Evolutionary conservation across 2,888 invertebrate species (phyloP), one percentile per base, ranked within the genome.

Genomic region (Ariolimax columbianus): DNA sequence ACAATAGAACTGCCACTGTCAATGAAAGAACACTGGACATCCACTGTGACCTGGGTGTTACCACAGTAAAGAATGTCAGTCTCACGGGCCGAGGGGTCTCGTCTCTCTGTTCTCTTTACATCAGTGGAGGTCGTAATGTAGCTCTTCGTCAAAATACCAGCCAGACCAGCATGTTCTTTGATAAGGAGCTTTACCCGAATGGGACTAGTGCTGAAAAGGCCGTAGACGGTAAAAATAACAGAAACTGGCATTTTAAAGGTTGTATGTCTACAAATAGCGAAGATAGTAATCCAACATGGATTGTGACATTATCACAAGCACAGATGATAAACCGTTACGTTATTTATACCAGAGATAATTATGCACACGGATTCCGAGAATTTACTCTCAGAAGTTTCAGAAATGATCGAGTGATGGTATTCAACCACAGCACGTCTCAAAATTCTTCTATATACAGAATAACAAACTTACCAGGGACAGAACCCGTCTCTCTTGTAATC

Each of bases 41-140:
- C 51, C 51, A 75, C 75, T 75, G 75, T 75, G 75, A 75, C 19
- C 2, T 75, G 33, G 19, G 33, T 75, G 51, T 33, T 26, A 30
- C n/a, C n/a, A 23, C 33, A 51, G 75, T 75, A 19, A 2, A 23
- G 19, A 23, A 51, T 51, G 51, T 75, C 4, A 51, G 33, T 51
- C 33, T 75, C 2, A 75, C 19, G 33, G 75, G 51, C 1, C 33
- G 47, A n/a, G 51, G 75, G 0, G 75, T 75, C 75, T 51, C 51
- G 51, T 75, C 30, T 51, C 51, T 75, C 19, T 75, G 75, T 51
- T 51, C 51, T 17, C 33, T 75, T 19, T 75, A 51, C 75, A 36
- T 75, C 51, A 75, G 51, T 33, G 75, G 75, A 75, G 75, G 75
- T 75, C 72, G 72, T 72, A 72, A 72, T 40, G 26, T 72, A 26